These are phyloP conservation scores for Linepithema humile DNA, from an alignment of 1,140 invertebrate genomes.

Conservation along the genomic window DNA sequence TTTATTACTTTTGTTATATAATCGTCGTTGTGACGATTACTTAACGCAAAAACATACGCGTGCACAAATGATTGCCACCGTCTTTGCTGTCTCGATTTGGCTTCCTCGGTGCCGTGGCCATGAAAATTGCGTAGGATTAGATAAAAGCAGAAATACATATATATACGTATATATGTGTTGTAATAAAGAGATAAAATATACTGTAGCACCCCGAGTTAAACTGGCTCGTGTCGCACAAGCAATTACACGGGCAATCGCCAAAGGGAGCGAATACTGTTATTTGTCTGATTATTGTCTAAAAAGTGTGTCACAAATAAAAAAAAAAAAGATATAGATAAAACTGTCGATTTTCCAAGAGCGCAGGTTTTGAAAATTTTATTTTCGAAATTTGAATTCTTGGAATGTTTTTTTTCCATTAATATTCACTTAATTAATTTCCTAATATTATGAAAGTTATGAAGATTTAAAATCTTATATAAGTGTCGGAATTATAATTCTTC, in stretches of 20 bases:
- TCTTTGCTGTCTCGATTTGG: slow-evolving; percentile 55
- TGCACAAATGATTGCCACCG: slow-evolving; percentile 65
- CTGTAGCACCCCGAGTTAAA: slow-evolving; percentile 1
- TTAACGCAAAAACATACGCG: slow-evolving; percentile 48
- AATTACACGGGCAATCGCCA: slow-evolving; percentile 67
- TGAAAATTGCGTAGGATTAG: slow-evolving; percentile 43
- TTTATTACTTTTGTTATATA: slow-evolving; percentile 62
- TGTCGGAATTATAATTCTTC: too few species aligned
- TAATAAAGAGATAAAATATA: slow-evolving; percentile 22
- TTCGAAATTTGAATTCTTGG: too few species aligned
- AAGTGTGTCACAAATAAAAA: slow-evolving; percentile 78
- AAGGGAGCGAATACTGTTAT: slow-evolving; percentile 75
- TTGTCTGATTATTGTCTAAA: slow-evolving; percentile 82
- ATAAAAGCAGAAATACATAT: slow-evolving; percentile 21
- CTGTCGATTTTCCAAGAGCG: too few species aligned
- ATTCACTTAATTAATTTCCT: too few species aligned
- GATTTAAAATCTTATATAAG: too few species aligned
- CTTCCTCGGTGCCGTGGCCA: slow-evolving; percentile 20
- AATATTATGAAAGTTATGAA: too few species aligned
- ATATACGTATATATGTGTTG: slow-evolving; percentile 6
- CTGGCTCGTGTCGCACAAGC: slow-evolving; percentile 41
- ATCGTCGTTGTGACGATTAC: slow-evolving; percentile 45
- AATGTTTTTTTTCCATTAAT: neutral
- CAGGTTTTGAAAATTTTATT: too few species aligned
- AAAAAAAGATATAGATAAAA: slow-evolving; percentile 68